phyloP scores from a whole-genome alignment of 2,888 invertebrate genomes.

The Germaria angustata region DNA sequence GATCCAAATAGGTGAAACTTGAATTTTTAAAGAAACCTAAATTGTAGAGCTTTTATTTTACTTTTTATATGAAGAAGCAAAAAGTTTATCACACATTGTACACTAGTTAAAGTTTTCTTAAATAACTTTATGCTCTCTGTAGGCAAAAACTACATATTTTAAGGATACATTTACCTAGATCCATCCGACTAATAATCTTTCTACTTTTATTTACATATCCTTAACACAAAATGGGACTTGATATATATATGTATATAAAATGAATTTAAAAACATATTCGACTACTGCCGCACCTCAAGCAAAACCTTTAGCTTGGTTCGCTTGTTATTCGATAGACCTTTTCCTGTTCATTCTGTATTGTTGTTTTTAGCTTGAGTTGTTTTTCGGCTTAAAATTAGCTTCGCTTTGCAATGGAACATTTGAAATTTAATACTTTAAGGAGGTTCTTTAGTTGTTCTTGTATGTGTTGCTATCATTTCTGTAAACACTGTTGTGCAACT shows the following conservation, averaged over 20 bases:
- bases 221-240: too few relatives aligned
- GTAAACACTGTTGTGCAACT: slow-evolving; percentile 17
- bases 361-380: slow-evolving; percentile 22
- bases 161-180: too few relatives aligned
- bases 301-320: not conserved
- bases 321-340: not conserved
- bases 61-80: too few relatives aligned
- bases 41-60: too few relatives aligned
- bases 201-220: too few relatives aligned
- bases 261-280: not conserved
- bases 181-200: too few relatives aligned
- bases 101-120: too few relatives aligned
- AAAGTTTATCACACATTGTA: too few relatives aligned
- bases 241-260: not conserved
- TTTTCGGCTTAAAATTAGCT: slow-evolving; percentile 69
- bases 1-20: too few relatives aligned
- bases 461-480: not conserved
- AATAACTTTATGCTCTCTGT: too few relatives aligned
- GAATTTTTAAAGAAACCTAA: too few relatives aligned
- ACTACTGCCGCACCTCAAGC: not conserved
- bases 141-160: too few relatives aligned
- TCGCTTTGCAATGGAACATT: slow-evolving; percentile 68
- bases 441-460: slow-evolving; percentile 49
- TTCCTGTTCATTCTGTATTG: not conserved
- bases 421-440: slow-evolving; percentile 67